A percentile compares a stretch with the other conserved stretches of the same genome.
Conservation (phyloP, 2,797 vertebrate species). For the Hemitrygon akajei region DNA sequence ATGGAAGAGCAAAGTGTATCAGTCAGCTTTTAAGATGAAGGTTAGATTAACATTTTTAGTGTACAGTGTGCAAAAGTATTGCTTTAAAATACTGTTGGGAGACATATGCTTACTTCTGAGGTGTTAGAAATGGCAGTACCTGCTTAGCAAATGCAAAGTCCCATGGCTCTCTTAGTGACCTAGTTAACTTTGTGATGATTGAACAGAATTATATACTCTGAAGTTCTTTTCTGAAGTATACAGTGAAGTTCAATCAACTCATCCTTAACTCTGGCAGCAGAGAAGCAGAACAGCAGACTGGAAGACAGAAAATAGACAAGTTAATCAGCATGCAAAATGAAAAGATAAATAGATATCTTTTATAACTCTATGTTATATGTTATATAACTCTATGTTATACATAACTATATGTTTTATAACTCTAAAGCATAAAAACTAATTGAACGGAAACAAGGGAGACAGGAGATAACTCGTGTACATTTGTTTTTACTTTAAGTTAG, state of each 20-base stretch:
- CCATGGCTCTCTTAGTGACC: background rate
- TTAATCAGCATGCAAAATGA: background rate
- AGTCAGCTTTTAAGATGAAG: background rate
- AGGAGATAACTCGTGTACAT: too few species aligned
- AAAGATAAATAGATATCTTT: background rate
- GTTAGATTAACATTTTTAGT: background rate
- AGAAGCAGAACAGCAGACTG: background rate
- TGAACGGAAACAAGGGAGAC: too few species aligned
- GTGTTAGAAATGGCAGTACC: background rate
- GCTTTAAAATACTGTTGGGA: background rate
- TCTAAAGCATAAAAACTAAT: too few species aligned
- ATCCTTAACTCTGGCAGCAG: background rate
- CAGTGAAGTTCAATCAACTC: background rate
- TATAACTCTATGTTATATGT: too few species aligned
- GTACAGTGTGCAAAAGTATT: background rate
- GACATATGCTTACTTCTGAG: background rate
- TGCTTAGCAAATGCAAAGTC: background rate
- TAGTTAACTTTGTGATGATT: background rate
- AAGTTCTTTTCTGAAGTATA: background rate
- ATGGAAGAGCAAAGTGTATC: background rate
- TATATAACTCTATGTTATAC: too few species aligned
- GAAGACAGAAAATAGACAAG: background rate
- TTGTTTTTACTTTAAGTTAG: too few species aligned
- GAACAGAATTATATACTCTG: background rate
- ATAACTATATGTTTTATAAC: too few species aligned